These are phyloP conservation scores for Drosophila ezoana DNA, from an alignment of 2,888 invertebrate species.

Conservation along the genomic window DNA sequence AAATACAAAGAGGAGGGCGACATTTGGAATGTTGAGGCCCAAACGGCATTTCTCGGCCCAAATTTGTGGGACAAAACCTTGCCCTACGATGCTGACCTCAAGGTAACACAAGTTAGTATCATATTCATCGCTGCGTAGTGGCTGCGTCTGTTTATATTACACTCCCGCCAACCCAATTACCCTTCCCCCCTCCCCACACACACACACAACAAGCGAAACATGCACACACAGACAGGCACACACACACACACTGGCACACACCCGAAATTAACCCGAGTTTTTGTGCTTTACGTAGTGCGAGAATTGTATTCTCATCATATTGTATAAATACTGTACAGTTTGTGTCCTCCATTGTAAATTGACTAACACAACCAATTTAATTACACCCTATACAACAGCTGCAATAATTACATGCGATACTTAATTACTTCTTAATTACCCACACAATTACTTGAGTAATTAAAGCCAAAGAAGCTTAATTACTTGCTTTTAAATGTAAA, in stretches of 20 bases:
- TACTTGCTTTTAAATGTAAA: neutral
- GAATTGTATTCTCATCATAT: constrained; percentile 76
- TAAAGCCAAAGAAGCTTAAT: neutral
- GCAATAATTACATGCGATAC: neutral
- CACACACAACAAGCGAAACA: constrained; percentile 31
- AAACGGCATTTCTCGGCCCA: constrained; percentile 97
- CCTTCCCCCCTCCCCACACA: neutral
- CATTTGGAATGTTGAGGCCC: constrained; percentile 95
- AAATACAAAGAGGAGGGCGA: constrained; percentile 93
- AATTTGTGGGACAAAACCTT: constrained; percentile 98
- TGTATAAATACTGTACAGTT: constrained; percentile 27
- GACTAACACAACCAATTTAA: constrained; percentile 26
- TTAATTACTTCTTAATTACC: constrained; percentile 29
- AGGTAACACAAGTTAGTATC: constrained; percentile 92
- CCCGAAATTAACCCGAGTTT: constrained; percentile 50
- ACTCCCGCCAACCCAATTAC: neutral
- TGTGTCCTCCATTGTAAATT: constrained; percentile 21
- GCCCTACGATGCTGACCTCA: constrained; percentile 97
- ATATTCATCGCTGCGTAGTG: constrained; percentile 83
- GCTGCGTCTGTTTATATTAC: constrained; percentile 68
- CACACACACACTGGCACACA: constrained; percentile 11
- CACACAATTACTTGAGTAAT: constrained; percentile 8
- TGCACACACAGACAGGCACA: constrained; percentile 19
- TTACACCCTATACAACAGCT: constrained; percentile 8
- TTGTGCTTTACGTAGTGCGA: constrained; percentile 75